These are phyloP conservation scores for Lamellibrachia columna DNA, from an alignment of 2,888 invertebrate species.

Conservation along the genomic window DNA sequence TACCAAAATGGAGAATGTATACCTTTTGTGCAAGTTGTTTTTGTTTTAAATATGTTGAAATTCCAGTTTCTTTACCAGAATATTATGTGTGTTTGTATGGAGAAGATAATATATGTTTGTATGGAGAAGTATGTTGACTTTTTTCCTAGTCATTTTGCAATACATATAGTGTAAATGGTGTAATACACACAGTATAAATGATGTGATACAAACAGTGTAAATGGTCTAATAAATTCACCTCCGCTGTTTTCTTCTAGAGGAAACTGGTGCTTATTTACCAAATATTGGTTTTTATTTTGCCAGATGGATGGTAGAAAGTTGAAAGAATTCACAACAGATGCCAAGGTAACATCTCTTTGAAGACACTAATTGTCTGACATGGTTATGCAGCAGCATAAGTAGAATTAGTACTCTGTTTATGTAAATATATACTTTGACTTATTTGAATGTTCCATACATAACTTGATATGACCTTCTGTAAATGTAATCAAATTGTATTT, in stretches of 20 bases:
- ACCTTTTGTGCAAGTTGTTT: too few relatives aligned
- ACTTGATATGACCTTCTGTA: too few relatives aligned
- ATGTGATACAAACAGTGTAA: background rate
- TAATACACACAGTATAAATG: background rate
- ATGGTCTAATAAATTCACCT: background rate
- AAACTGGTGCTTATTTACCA: background rate
- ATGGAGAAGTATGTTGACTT: too few relatives aligned
- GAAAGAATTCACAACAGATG: background rate
- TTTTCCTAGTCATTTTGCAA: too few relatives aligned
- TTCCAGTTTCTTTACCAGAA: too few relatives aligned
- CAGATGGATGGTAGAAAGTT: background rate
- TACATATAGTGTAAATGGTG: background rate
- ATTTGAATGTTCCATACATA: too few relatives aligned
- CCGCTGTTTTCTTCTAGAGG: background rate
- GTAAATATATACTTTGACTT: too few relatives aligned
- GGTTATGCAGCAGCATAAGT: background rate
- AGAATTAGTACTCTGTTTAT: too few relatives aligned
- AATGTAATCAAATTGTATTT: too few relatives aligned
- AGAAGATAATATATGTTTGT: too few relatives aligned
- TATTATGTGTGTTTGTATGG: background rate
- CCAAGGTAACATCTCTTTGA: background rate
- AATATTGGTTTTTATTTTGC: slow-evolving; percentile 14
- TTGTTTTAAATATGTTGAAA: too few relatives aligned
- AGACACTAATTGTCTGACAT: background rate
- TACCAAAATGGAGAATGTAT: too few relatives aligned